A percentile compares a stretch with the other conserved stretches of the same genome.
Evolutionary conservation across 2,888 invertebrate species (phyloP).

Genomic region (Zaprionus lineosus): DNA sequence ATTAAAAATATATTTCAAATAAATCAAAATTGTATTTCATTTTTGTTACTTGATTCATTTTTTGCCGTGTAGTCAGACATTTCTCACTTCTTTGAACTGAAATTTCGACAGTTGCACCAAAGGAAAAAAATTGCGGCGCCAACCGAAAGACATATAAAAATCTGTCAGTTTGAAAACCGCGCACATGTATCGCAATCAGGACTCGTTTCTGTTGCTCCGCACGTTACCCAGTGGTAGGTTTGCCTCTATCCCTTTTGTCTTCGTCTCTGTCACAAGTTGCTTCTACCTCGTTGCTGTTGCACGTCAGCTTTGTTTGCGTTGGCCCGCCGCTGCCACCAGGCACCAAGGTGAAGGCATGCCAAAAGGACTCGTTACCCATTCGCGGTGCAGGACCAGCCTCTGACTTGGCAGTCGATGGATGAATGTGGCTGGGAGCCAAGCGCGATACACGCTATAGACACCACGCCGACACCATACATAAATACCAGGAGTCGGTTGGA

Average conservation of each 20-base stretch:
- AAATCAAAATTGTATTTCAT: conserved; percentile 6
- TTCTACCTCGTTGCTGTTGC: conserved; percentile 23
- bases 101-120: conserved; percentile 52
- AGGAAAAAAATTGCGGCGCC: conserved; percentile 41
- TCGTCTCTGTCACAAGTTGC: background rate
- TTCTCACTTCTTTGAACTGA: conserved; percentile 20
- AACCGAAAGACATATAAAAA: conserved; percentile 69
- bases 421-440: conserved; percentile 23
- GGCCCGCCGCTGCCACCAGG: conserved; percentile 31
- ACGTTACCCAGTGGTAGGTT: conserved; percentile 22
- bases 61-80: conserved; percentile 42
- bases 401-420: conserved; percentile 56
- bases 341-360: conserved; percentile 55
- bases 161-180: conserved; percentile 74
- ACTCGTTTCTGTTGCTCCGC: conserved; percentile 39
- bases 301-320: conserved; percentile 54
- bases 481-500: conserved; percentile 29
- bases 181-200: conserved; percentile 68
- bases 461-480: conserved; percentile 10
- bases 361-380: conserved; percentile 55
- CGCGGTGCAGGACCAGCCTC: conserved; percentile 26
- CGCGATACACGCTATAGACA: conserved; percentile 24
- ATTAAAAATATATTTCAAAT: too few species aligned
- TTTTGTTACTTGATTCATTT: too few species aligned
- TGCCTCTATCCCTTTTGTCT: background rate